Conservation (phyloP, 1,140 invertebrate species). For the Steinernema khuongi region DNA sequence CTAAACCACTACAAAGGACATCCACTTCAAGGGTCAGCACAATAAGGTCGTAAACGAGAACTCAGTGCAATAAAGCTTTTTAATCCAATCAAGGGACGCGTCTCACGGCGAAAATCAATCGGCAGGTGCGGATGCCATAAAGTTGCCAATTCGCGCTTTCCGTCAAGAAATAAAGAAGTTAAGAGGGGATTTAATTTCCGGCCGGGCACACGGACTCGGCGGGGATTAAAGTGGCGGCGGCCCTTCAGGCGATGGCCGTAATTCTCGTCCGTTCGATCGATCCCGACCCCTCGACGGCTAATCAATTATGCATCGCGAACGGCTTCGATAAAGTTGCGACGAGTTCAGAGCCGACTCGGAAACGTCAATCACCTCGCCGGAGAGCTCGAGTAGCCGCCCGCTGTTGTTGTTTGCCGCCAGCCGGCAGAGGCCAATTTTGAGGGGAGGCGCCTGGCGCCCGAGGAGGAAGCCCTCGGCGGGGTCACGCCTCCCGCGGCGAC, state of each 20-base stretch:
- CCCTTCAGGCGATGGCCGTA: no score
- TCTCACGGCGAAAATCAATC: neutral
- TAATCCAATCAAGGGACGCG: no score
- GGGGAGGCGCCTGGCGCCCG: neutral
- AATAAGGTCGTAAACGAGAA: neutral
- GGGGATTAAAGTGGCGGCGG: no score
- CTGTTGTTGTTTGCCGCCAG: slow-evolving; percentile 14
- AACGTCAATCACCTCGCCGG: neutral
- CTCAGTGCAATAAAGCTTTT: no score
- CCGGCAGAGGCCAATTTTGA: neutral
- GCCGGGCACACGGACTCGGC: no score
- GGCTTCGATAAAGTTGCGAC: slow-evolving; percentile 1
- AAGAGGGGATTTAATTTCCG: slow-evolving; percentile 10
- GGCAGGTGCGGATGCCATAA: neutral
- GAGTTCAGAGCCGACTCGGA: neutral
- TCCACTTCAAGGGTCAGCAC: no score
- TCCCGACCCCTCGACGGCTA: neutral
- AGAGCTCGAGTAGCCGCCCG: neutral
- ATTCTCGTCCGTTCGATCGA: neutral
- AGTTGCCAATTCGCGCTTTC: slow-evolving; percentile 1
- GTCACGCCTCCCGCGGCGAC: no score
- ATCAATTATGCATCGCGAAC: slow-evolving; percentile 1
- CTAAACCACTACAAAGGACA: no score
- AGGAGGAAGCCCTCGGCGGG: neutral
- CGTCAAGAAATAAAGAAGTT: slow-evolving; percentile 1